Evolutionary conservation across 2,888 invertebrate species (phyloP).

Genomic region (Morpho achilles): DNA sequence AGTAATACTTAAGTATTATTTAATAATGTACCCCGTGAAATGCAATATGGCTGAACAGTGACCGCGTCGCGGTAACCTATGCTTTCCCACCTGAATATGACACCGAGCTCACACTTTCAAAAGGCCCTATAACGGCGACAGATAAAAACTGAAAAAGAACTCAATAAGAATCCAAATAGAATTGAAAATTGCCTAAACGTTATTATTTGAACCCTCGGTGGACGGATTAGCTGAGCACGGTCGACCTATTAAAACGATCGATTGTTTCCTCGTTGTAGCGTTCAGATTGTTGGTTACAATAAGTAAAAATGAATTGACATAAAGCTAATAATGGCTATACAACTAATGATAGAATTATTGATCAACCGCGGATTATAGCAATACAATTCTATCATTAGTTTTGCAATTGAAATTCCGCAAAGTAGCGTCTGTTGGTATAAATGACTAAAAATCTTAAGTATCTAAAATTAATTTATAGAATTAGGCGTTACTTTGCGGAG

Average conservation of each 20-base stretch:
- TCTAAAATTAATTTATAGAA: no score
- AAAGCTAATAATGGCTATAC: neutral
- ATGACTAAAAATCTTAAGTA: no score
- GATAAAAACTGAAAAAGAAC: conserved; percentile 42
- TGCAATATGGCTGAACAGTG: conserved; percentile 66
- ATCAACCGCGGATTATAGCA: no score
- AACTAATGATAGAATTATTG: neutral
- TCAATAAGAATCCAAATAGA: conserved; percentile 48
- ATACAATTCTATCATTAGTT: no score
- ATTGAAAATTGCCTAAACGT: conserved; percentile 49
- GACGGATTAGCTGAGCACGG: conserved; percentile 72
- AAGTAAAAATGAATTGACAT: conserved; percentile 42
- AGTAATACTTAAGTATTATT: conserved; percentile 53
- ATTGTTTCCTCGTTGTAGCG: conserved; percentile 75
- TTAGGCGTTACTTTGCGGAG: no score
- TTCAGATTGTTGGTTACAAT: conserved; percentile 50
- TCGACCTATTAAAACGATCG: conserved; percentile 78
- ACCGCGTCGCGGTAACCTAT: conserved; percentile 75
- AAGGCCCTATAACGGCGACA: conserved; percentile 47
- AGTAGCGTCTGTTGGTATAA: no score
- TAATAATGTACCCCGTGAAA: conserved; percentile 64
- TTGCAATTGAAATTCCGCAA: no score
- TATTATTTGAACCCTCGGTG: conserved; percentile 49
- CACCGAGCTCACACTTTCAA: conserved; percentile 49
- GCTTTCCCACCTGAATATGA: conserved; percentile 78